These are phyloP conservation scores for Pagetopsis macropterus DNA, from an alignment of 2,797 vertebrate genomes.

Conservation along the genomic window DNA sequence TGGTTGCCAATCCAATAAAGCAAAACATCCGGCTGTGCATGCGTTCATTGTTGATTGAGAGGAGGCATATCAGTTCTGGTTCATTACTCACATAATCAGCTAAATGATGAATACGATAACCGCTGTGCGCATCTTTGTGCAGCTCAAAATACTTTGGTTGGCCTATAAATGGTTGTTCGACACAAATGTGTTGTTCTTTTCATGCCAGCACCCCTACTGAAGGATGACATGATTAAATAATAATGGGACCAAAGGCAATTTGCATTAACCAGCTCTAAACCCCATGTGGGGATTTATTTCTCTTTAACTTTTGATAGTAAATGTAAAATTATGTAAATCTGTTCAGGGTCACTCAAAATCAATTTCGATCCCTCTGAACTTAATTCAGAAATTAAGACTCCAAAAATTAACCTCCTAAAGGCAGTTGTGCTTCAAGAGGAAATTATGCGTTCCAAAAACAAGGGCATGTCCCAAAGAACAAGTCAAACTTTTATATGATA, in stretches of 20 bases:
- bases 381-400: not conserved
- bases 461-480: not conserved
- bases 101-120: slow-evolving; percentile 11
- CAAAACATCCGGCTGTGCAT: slow-evolving; percentile 24
- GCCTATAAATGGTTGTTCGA: not conserved
- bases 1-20: slow-evolving; percentile 15
- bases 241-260: not conserved
- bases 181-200: not conserved
- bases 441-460: not conserved
- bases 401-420: not conserved
- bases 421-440: not conserved
- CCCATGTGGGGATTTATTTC: not conserved
- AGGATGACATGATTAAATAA: not conserved
- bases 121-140: not conserved
- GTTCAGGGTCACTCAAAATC: not conserved
- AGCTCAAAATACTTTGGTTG: not conserved
- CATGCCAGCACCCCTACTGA: not conserved
- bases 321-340: not conserved
- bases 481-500: not conserved
- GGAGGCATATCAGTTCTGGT: not conserved
- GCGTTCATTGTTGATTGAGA: slow-evolving; percentile 24
- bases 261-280: not conserved
- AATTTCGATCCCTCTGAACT: not conserved
- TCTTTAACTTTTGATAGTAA: not conserved
- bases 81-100: slow-evolving; percentile 13